Percentiles rank a stretch among this genome's conserved stretches.
Evolutionary conservation across 2,888 invertebrate species (phyloP).

Genomic region (Stenodema calcarata): DNA sequence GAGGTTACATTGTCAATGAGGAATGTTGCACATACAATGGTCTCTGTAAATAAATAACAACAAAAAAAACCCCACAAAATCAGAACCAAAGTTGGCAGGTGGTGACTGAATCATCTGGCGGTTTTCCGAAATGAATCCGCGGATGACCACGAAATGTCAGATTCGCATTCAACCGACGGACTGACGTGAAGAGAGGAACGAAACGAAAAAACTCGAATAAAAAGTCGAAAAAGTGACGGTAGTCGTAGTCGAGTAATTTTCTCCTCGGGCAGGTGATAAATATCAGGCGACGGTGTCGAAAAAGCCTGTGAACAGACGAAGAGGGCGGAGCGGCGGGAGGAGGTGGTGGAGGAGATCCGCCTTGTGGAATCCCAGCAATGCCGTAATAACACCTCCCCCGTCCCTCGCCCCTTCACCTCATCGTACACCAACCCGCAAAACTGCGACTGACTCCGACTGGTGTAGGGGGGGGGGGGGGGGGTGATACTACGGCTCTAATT

Average conservation of each 20-base stretch:
- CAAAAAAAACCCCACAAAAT: too few species aligned
- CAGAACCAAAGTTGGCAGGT: too few species aligned
- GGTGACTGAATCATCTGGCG: too few species aligned
- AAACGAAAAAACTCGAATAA: neutral
- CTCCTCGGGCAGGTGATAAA: conserved; percentile 9
- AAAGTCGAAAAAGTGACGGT: too few species aligned
- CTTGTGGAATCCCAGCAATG: conserved; percentile 27
- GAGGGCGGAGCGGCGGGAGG: neutral
- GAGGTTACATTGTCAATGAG: too few species aligned
- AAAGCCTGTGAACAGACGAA: neutral
- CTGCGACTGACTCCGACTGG: neutral
- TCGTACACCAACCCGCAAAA: too few species aligned
- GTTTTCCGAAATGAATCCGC: too few species aligned
- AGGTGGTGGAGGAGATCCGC: neutral
- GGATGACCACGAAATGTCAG: too few species aligned
- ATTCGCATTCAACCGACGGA: too few species aligned
- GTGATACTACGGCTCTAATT: neutral
- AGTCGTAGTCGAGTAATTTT: neutral
- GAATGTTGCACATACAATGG: too few species aligned
- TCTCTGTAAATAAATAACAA: too few species aligned
- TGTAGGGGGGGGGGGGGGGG: neutral
- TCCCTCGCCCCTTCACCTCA: neutral
- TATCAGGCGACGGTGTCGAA: neutral
- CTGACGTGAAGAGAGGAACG: too few species aligned
- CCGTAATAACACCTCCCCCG: neutral